Evolutionary conservation across 2,113 vertebrate genomes (phyloP).

Genomic region (Orycteropus afer): DNA sequence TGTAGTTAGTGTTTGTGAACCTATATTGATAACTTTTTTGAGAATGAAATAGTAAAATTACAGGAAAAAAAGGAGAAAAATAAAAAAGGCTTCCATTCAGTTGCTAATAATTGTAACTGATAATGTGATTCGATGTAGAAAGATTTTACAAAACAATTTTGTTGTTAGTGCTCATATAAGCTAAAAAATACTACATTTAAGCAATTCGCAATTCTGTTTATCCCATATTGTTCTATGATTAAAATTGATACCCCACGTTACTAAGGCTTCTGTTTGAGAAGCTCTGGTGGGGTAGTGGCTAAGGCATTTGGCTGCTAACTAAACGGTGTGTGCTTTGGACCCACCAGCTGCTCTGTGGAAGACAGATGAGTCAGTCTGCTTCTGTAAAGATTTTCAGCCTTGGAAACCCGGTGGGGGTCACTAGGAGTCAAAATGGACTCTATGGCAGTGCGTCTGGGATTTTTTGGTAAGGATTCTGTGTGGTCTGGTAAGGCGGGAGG

Average conservation of each 20-base stretch:
- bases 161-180: neutral
- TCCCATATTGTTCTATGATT: neutral
- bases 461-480: no score
- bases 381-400: no score
- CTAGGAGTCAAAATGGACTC: no score
- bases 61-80: neutral
- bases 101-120: neutral
- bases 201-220: neutral
- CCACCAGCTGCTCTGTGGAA: no score
- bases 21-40: neutral
- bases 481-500: no score
- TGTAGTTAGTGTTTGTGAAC: neutral
- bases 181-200: neutral
- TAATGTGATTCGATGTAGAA: neutral
- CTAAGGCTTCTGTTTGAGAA: neutral
- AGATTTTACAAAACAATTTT: neutral
- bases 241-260: no score
- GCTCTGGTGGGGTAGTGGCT: no score
- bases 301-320: no score
- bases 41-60: neutral
- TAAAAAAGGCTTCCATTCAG: neutral
- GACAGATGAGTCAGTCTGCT: no score
- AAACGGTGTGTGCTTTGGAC: no score
- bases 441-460: no score
- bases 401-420: no score